phyloP scores from a whole-genome alignment of 1,140 invertebrate genomes.

The Manduca sexta region DNA sequence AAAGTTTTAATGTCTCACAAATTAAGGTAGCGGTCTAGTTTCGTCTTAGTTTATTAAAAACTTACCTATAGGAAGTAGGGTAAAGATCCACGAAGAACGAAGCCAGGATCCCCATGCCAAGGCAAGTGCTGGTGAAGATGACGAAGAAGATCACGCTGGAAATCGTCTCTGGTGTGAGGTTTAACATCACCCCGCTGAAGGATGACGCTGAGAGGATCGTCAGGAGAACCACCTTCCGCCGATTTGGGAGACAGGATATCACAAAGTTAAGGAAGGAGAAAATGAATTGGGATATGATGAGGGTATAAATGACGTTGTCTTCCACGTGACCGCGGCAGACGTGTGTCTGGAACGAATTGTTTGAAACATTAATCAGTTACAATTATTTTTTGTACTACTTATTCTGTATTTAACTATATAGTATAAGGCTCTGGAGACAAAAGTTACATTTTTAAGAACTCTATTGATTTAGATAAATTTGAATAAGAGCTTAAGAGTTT shows the following conservation, averaged over 20 bases:
- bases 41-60: too few relatives aligned
- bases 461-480: too few relatives aligned
- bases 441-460: too few relatives aligned
- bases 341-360: too few relatives aligned
- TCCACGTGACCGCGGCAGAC: slow-evolving; percentile 42
- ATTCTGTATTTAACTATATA: too few relatives aligned
- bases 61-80: slow-evolving; percentile 57
- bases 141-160: slow-evolving; percentile 57
- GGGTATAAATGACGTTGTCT: slow-evolving; percentile 45
- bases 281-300: slow-evolving; percentile 38
- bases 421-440: too few relatives aligned
- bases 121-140: slow-evolving; percentile 51
- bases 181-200: slow-evolving; percentile 37
- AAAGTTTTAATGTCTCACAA: too few relatives aligned
- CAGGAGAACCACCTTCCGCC: slow-evolving; percentile 34
- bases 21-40: too few relatives aligned
- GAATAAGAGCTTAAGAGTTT: too few relatives aligned
- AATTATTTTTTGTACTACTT: too few relatives aligned
- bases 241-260: slow-evolving; percentile 50
- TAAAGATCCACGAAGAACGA: slow-evolving; percentile 62
- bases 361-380: slow-evolving; percentile 30
- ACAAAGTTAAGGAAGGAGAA: slow-evolving; percentile 52
- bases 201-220: slow-evolving; percentile 39
- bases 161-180: slow-evolving; percentile 47
- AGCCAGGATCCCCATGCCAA: slow-evolving; percentile 57